Evolutionary conservation across 2,888 invertebrate species (phyloP), one percentile per base, ranked within the genome.

Genomic region (Thecophora atra): DNA sequence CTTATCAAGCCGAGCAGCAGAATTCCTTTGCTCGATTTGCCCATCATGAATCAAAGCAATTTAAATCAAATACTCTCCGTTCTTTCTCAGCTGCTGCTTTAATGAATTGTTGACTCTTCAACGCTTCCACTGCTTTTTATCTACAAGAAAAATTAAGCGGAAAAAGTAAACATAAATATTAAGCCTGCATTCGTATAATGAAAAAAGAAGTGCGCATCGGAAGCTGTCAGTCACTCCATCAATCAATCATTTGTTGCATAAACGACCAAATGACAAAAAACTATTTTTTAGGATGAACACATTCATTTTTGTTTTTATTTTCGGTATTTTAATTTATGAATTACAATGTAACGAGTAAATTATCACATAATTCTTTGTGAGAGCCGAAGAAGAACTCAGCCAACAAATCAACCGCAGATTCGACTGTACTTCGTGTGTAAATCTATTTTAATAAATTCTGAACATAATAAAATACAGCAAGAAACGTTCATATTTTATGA

Each of bases 1-100:
- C 78, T 81, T 81, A 85, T 81, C 78, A 84, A 76, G 74, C 79
- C 77, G 78, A 84, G 77, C 75, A 83, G 77, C 70, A 83, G 71
- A 72, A 82, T 77, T 76, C 75, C 80, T 77, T n/a, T n/a, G n/a
- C 81, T 80, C 77, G 80, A 78, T 77, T 76, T 76, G 71, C 75
- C 77, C 81, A 81, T 82, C 73, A 56, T 74, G 68, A 24, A n/a
- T 37, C 37, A 37, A 37, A n/a, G n/a, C n/a, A n/a, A n/a, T n/a
- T n/a, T n/a, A n/a, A n/a, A 30, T 44, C n/a, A 26, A n/a, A 47
- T n/a, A 47, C 15, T n/a, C 68, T 37, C 11, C 2, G 6, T 37
- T 37, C 11, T 6, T 37, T 68, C 17, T 30, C n/a, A 26, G 3
- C n/a, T n/a, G 17, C 21, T 21, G 15, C n/a, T 60, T 15, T 15